Evolutionary conservation across 2,113 vertebrate genomes (phyloP).

Genomic region (Circaetus gallicus): DNA sequence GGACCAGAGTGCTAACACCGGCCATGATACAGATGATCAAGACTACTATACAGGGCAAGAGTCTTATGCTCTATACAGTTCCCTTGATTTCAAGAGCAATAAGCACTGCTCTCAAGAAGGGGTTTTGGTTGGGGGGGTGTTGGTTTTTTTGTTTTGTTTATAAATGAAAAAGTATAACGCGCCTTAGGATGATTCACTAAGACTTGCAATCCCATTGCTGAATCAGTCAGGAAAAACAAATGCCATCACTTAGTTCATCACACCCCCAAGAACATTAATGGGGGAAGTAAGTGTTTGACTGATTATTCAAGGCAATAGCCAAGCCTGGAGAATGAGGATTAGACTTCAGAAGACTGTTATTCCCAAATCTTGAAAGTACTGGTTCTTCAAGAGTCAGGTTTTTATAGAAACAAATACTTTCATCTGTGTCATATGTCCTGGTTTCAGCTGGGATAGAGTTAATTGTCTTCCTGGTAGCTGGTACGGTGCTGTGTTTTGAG

Average conservation of each 20-base stretch:
- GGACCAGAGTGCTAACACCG: neutral
- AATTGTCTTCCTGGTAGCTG: too few relatives aligned
- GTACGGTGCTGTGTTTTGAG: too few relatives aligned
- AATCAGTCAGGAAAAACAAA: neutral
- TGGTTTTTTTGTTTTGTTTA: neutral
- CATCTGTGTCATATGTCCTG: neutral
- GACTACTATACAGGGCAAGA: neutral
- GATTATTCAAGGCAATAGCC: neutral
- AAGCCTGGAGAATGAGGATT: neutral
- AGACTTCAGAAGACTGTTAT: neutral
- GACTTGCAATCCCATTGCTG: neutral
- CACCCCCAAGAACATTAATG: neutral
- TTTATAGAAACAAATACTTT: neutral
- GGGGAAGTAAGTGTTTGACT: neutral
- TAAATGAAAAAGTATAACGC: neutral
- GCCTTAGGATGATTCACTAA: neutral
- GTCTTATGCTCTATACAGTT: neutral
- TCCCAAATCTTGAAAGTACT: neutral
- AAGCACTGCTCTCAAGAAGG: neutral
- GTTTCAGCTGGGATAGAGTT: too few relatives aligned
- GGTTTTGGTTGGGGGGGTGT: rapidly evolving
- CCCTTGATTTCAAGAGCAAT: neutral
- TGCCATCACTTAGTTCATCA: neutral
- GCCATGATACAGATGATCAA: neutral
- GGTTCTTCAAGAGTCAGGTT: neutral